A percentile compares a stretch with the other conserved stretches of the same genome.
Evolutionary conservation across 1,140 invertebrate genomes (phyloP).

Genomic region (Panonychus citri): DNA sequence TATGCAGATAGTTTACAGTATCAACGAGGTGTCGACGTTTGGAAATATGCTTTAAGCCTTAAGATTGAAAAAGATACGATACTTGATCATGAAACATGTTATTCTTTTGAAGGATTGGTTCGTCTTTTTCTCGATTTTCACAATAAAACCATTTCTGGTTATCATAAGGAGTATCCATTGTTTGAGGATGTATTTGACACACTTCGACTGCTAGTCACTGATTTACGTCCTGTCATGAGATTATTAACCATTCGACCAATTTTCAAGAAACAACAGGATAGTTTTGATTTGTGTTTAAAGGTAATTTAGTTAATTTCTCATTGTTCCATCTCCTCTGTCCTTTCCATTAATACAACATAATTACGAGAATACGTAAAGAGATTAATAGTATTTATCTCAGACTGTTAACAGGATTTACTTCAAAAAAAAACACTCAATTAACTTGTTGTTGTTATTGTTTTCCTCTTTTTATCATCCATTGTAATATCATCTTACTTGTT

Average conservation of each 20-base stretch:
- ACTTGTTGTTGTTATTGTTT: no score
- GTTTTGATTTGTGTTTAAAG: conserved; percentile 38
- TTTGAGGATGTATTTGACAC: conserved; percentile 39
- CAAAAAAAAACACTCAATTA: no score
- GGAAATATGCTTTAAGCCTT: conserved; percentile 51
- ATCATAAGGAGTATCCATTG: conserved; percentile 31
- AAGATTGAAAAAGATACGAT: conserved; percentile 47
- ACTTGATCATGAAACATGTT: conserved; percentile 45
- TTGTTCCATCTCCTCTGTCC: no score
- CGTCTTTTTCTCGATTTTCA: conserved; percentile 51
- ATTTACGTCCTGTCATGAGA: conserved; percentile 18
- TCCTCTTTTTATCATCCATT: no score
- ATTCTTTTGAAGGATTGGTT: conserved; percentile 43
- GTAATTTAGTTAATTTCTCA: conserved; percentile 22
- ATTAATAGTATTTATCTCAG: no score
- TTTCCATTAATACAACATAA: no score
- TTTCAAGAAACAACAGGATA: conserved; percentile 49
- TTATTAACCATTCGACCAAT: conserved; percentile 39
- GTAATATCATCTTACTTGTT: no score
- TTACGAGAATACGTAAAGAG: no score
- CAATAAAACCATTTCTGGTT: conserved; percentile 32
- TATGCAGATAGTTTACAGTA: conserved; percentile 62
- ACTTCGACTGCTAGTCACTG: conserved; percentile 16
- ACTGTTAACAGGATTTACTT: no score
- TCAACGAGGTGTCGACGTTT: conserved; percentile 44